phyloP scores from a whole-genome alignment of 2,888 invertebrate species.

The Ormyrus rosae region DNA sequence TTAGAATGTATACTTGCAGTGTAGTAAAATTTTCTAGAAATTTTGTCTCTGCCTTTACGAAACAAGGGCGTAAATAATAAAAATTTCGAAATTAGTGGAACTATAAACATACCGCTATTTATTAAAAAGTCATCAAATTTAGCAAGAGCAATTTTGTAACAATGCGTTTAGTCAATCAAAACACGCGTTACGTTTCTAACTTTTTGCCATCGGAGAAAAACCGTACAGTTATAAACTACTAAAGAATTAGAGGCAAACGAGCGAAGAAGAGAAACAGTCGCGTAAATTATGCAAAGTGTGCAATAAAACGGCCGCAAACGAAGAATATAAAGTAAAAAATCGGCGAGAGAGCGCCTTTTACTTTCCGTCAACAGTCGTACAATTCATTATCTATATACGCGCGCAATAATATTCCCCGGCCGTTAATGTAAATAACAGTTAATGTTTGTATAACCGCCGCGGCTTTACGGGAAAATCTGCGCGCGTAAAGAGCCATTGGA shows the following conservation, averaged over 20 bases:
- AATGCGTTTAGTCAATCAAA: conserved; percentile 3
- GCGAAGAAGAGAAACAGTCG: conserved; percentile 10
- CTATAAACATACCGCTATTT: too few relatives aligned
- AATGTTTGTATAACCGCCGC: background rate
- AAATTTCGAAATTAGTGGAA: too few relatives aligned
- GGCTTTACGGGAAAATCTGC: background rate
- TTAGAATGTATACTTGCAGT: too few relatives aligned
- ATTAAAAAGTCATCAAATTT: too few relatives aligned
- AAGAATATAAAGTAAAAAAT: conserved; percentile 2
- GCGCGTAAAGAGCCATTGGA: too few relatives aligned
- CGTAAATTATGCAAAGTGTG: conserved; percentile 23
- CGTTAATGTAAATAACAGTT: conserved; percentile 22
- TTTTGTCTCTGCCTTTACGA: too few relatives aligned
- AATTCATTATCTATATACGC: background rate
- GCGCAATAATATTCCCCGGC: conserved; percentile 2
- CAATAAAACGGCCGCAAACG: conserved; percentile 4
- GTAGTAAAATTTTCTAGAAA: too few relatives aligned
- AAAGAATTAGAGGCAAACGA: background rate
- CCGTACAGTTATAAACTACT: too few relatives aligned
- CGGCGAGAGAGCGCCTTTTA: background rate
- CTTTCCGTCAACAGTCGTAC: background rate
- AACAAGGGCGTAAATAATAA: too few relatives aligned
- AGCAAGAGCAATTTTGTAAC: too few relatives aligned
- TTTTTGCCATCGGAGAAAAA: too few relatives aligned
- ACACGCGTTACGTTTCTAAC: background rate